Percentiles rank a stretch among this genome's conserved stretches.
Evolutionary conservation across 2,113 vertebrate genomes (phyloP).

Genomic region (Strix uralensis): DNA sequence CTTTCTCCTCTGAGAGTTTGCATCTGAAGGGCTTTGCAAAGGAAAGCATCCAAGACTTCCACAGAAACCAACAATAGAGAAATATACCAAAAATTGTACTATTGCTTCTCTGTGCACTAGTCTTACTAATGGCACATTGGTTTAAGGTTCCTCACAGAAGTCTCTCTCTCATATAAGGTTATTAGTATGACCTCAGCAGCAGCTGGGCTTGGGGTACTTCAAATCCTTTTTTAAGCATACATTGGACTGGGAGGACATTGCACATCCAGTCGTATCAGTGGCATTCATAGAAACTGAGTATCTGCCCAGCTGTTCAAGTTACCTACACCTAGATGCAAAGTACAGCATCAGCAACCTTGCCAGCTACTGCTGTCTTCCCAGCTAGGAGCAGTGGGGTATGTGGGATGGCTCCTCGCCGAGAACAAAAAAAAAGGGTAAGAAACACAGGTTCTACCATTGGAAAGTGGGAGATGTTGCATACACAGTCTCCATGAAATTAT

Average conservation of each 20-base stretch:
- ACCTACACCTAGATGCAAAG: not conserved
- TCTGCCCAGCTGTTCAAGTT: not conserved
- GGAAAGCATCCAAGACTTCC: not conserved
- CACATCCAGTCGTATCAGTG: not conserved
- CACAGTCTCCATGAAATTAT: not conserved
- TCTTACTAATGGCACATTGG: not conserved
- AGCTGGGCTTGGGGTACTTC: not conserved
- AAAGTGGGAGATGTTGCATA: not conserved
- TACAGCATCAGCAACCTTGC: accelerated
- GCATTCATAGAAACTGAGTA: not conserved
- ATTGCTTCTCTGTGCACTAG: not conserved
- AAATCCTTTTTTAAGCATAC: not conserved
- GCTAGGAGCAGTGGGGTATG: not conserved
- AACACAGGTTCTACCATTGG: not conserved
- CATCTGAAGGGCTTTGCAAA: not conserved
- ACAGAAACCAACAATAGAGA: not conserved
- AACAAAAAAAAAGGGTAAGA: not conserved
- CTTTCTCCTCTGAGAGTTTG: not conserved
- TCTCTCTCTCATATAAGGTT: not conserved
- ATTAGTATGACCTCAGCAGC: not conserved
- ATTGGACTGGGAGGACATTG: not conserved
- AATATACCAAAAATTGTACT: not conserved
- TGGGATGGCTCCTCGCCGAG: not conserved
- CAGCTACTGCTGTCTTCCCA: not conserved
- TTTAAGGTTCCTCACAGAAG: not conserved